Evolutionary conservation across 2,113 vertebrate genomes (phyloP).

Genomic region (Pholis gunnellus): DNA sequence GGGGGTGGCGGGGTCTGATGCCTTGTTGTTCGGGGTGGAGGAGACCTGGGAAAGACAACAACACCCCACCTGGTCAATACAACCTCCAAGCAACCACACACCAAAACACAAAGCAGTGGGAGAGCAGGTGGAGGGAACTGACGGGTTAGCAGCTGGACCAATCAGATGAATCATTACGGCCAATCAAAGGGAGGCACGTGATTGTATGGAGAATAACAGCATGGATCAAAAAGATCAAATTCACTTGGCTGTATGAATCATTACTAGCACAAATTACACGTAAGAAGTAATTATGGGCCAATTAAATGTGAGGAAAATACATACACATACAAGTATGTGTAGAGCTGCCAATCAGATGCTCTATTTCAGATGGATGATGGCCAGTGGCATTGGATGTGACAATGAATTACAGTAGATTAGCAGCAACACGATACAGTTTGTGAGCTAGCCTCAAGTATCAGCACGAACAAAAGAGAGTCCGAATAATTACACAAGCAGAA

Average conservation of each 20-base stretch:
- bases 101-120: conserved; percentile 50
- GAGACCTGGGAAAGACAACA: conserved; percentile 83
- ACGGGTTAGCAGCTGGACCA: conserved; percentile 19
- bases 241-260: background rate
- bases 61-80: conserved; percentile 72
- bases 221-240: background rate
- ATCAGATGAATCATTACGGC: conserved; percentile 8
- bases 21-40: conserved; percentile 82
- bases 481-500: background rate
- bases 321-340: background rate
- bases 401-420: conserved; percentile 13
- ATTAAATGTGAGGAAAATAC: background rate
- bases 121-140: conserved; percentile 15
- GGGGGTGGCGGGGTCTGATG: conserved; percentile 74
- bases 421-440: background rate
- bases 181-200: conserved; percentile 2
- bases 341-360: background rate
- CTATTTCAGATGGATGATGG: conserved; percentile 3
- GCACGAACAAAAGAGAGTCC: background rate
- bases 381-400: background rate
- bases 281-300: background rate
- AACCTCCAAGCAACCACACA: conserved; percentile 58
- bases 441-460: conserved; percentile 10
- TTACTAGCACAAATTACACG: background rate
- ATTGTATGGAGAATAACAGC: background rate